phyloP scores from a whole-genome alignment of 2,113 vertebrate species.

The Dromaius novaehollandiae region DNA sequence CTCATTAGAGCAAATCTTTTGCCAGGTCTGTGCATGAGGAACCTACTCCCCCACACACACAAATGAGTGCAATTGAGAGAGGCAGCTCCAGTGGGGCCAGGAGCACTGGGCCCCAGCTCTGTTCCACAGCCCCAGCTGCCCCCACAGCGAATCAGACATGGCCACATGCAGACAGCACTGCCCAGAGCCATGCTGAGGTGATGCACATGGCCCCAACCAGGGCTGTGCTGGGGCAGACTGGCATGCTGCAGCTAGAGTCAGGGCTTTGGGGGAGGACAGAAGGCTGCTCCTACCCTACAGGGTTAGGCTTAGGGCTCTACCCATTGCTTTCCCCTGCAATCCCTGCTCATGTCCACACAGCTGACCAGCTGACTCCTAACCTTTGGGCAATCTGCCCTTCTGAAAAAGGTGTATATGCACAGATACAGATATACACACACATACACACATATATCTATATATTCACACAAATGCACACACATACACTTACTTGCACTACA shows the following conservation, averaged over 20 bases:
- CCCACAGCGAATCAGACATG: accelerated
- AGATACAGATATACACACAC: too few species aligned
- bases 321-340: not conserved
- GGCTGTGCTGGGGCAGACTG: not conserved
- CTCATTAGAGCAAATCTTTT: too few species aligned
- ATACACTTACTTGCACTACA: not conserved
- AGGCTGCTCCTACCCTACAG: not conserved
- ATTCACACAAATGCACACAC: not conserved
- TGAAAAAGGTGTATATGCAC: not conserved
- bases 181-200: accelerated
- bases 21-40: too few species aligned
- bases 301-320: accelerated
- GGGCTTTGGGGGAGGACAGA: not conserved
- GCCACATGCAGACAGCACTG: not conserved
- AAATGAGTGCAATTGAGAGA: too few species aligned
- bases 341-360: not conserved
- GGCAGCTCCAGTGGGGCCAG: not conserved
- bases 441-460: not conserved
- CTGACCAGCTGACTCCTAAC: not conserved
- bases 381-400: not conserved
- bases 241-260: not conserved
- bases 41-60: too few species aligned
- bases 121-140: not conserved
- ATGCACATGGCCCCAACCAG: not conserved
- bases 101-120: not conserved